Base-by-base conservation (phyloP, 2,888 invertebrate genomes). In the Macrosiphum euphorbiae region DNA sequence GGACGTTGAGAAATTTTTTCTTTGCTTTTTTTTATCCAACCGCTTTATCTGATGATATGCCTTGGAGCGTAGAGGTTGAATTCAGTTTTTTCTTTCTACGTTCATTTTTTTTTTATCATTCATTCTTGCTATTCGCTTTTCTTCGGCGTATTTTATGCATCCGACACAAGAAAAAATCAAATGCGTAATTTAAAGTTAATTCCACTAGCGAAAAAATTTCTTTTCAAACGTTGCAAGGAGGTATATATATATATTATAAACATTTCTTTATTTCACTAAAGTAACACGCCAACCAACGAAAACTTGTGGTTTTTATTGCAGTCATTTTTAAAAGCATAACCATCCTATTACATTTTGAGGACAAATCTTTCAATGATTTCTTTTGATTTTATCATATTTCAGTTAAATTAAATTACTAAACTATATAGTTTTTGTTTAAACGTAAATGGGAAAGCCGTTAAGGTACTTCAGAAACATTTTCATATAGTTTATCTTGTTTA, bases 1-100 rank as follows among this genome's bases (percentile, higher is more conserved):
- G 94, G 50, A 94, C 86, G 90, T 47, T 85, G 85, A 86, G 86
- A 88, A 90, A 86, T 90, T 90, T 94, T 94, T 90, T 85, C 13
- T 61, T 61, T 61, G 20, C 20, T 85, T 61, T 85, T 85, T 90
- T 94, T 58, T 35, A 61, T n/a, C 90, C 41, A 50, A n/a, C 44
- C 86, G 90, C 87, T 94, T 94, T 94, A 94, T 94, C 90, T 87
- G 90, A 94, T 94, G 94, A 94, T 94, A 94, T 90, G 94, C 90
- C 94, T 94, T 50, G 94, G 90, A 94, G 94, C 94, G 90, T 94
- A 94, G 94, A 94, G 61, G 94, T 94, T 94, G 94, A 86, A 86
- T 86, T 90, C 41, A 90, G 44, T 94, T 86, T 90, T 92, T 92
- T 92, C 47, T 86, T 26, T 61, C 41, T 55, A 55, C 78, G 28